Conservation (phyloP, 2,113 vertebrate genomes). For the Megalops atlanticus region DNA sequence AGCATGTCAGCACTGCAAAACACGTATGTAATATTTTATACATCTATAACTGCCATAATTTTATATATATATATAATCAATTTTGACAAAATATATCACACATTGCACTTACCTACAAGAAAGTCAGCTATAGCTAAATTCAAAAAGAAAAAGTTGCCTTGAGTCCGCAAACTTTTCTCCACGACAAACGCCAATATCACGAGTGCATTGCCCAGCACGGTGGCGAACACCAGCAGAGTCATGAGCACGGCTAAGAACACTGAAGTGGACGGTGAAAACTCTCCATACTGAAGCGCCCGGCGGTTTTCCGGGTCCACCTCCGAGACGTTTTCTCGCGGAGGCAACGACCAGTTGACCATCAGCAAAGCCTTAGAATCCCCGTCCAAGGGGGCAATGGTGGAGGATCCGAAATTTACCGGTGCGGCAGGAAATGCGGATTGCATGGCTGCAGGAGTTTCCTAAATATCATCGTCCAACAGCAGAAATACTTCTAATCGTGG, state of each 20-base stretch:
- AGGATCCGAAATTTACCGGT: conserved; percentile 28
- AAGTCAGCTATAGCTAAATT: conserved; percentile 73
- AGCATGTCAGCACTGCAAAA: no score
- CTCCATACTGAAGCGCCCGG: conserved; percentile 46
- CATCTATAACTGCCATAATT: no score
- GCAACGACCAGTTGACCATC: conserved; percentile 39
- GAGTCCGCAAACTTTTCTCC: conserved; percentile 66
- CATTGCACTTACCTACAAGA: conserved; percentile 69
- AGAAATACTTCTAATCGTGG: background rate
- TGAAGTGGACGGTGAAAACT: conserved; percentile 55
- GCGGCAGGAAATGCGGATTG: conserved; percentile 34
- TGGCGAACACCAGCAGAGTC: conserved; percentile 68
- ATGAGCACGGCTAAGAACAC: conserved; percentile 63
- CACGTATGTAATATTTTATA: no score
- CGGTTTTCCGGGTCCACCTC: conserved; percentile 27
- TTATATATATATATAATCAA: background rate
- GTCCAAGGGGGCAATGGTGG: conserved; percentile 31
- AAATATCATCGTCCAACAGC: background rate
- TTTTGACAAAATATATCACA: background rate
- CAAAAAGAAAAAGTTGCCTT: conserved; percentile 74
- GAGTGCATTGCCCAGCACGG: conserved; percentile 70
- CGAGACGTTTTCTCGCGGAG: conserved; percentile 35
- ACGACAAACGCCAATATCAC: conserved; percentile 70
- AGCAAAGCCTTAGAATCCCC: conserved; percentile 33
- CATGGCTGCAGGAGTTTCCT: conserved; percentile 29